Conservation (phyloP, 2,888 invertebrate species). For the Athetis lepigone region DNA sequence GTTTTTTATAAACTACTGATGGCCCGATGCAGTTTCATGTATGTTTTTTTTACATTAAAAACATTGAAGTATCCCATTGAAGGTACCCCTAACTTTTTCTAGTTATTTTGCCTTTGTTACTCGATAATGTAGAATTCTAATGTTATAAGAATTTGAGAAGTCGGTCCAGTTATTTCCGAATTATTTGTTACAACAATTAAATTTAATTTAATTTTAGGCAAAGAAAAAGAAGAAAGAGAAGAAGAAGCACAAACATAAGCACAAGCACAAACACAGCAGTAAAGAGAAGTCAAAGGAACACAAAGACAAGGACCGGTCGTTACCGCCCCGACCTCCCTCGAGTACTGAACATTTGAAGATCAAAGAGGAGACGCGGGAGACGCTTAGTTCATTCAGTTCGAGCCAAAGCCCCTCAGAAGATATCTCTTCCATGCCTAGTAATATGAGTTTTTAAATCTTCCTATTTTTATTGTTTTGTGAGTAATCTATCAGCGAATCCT, state of each 20-base stretch:
- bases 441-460: slow-evolving; percentile 80
- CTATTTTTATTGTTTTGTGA: background rate
- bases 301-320: slow-evolving; percentile 78
- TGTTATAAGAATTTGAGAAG: no score
- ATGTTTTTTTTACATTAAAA: no score
- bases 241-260: slow-evolving; percentile 96
- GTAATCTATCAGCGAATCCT: background rate
- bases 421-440: slow-evolving; percentile 82
- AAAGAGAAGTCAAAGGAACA: slow-evolving; percentile 88
- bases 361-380: slow-evolving; percentile 94
- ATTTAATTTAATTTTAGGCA: slow-evolving; percentile 73
- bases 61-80: no score
- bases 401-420: slow-evolving; percentile 93
- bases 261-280: slow-evolving; percentile 95
- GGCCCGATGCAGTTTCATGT: no score
- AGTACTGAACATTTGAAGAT: slow-evolving; percentile 90
- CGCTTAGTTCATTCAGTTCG: slow-evolving; percentile 94
- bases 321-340: slow-evolving; percentile 78
- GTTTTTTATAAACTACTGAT: no score
- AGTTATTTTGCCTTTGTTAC: no score
- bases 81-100: no score
- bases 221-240: slow-evolving; percentile 95
- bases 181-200: background rate
- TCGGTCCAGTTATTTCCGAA: no score
- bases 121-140: no score